Conservation (phyloP, 2,113 vertebrate species). For the Perca fluviatilis region DNA sequence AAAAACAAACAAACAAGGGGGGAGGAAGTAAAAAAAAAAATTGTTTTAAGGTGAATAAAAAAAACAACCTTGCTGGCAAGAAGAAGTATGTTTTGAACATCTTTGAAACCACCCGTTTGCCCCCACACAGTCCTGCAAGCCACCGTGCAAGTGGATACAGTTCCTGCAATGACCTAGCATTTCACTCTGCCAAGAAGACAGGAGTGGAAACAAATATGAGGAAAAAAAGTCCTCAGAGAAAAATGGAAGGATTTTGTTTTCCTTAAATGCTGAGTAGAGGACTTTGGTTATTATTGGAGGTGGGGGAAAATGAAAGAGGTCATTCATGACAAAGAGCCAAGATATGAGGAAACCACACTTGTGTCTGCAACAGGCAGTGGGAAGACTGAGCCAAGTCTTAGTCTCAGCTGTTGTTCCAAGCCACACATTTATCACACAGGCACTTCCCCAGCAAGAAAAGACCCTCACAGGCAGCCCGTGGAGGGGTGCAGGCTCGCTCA, state of each 20-base stretch:
- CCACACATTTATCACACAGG: conserved; percentile 84
- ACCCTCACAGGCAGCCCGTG: conserved; percentile 65
- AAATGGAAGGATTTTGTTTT: conserved; percentile 52
- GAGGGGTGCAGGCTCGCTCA: conserved; percentile 69
- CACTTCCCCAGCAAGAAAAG: conserved; percentile 80
- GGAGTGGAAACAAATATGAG: conserved; percentile 81
- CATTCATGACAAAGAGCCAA: conserved; percentile 85
- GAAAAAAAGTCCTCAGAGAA: conserved; percentile 57
- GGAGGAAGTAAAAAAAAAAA: conserved; percentile 42
- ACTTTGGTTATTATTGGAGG: conserved; percentile 84
- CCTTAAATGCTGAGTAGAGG: conserved; percentile 82
- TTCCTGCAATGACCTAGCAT: conserved; percentile 74
- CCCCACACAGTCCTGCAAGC: conserved; percentile 56
- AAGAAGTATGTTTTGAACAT: conserved; percentile 51
- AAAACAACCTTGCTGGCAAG: conserved; percentile 25
- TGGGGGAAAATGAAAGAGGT: conserved; percentile 83
- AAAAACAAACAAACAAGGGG: no score
- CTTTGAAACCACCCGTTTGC: conserved; percentile 37
- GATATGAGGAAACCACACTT: conserved; percentile 86
- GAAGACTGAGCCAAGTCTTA: conserved; percentile 75
- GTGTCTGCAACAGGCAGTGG: conserved; percentile 82
- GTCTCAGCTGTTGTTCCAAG: conserved; percentile 87
- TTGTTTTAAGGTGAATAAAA: conserved; percentile 48
- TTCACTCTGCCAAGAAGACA: conserved; percentile 72
- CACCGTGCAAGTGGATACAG: conserved; percentile 68